Percentiles rank a stretch among this genome's conserved stretches.
Conservation (phyloP, 2,888 invertebrate species). For the Dendrolimus houi region DNA sequence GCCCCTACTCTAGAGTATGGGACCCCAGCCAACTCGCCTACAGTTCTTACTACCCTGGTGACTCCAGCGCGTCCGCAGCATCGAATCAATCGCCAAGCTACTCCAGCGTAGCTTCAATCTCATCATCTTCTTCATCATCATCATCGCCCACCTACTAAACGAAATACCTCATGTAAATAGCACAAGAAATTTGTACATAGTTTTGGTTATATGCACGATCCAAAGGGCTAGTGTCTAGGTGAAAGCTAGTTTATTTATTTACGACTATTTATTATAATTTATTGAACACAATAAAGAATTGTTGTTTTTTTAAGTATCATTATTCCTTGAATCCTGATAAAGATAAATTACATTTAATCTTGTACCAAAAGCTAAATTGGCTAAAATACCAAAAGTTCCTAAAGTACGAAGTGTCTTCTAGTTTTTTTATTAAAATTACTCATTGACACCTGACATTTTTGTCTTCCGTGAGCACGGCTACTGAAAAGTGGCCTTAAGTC, state of each 20-base stretch:
- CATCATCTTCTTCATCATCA: conserved; percentile 45
- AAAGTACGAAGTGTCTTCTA: too few relatives aligned
- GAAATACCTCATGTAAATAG: conserved; percentile 46
- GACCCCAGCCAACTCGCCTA: conserved; percentile 82
- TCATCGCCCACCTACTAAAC: conserved; percentile 44
- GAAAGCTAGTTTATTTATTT: conserved; percentile 54
- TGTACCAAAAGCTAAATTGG: too few relatives aligned
- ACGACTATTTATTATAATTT: conserved; percentile 67
- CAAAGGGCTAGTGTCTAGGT: conserved; percentile 54
- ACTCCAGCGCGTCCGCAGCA: conserved; percentile 72
- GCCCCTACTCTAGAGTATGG: conserved; percentile 89
- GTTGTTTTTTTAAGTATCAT: conserved; percentile 34
- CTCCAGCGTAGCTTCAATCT: conserved; percentile 66
- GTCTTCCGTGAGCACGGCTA: too few relatives aligned
- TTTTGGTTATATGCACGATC: conserved; percentile 36
- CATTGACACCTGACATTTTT: too few relatives aligned
- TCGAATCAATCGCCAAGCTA: conserved; percentile 73
- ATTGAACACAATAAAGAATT: conserved; percentile 64
- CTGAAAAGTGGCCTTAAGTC: too few relatives aligned
- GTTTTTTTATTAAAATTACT: too few relatives aligned
- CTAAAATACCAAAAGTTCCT: too few relatives aligned
- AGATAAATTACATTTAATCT: too few relatives aligned
- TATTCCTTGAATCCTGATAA: neutral
- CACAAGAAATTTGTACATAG: conserved; percentile 40
- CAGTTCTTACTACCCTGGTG: conserved; percentile 83